phyloP scores from a whole-genome alignment of 2,113 vertebrate species.

The Pampusana beccarii region DNA sequence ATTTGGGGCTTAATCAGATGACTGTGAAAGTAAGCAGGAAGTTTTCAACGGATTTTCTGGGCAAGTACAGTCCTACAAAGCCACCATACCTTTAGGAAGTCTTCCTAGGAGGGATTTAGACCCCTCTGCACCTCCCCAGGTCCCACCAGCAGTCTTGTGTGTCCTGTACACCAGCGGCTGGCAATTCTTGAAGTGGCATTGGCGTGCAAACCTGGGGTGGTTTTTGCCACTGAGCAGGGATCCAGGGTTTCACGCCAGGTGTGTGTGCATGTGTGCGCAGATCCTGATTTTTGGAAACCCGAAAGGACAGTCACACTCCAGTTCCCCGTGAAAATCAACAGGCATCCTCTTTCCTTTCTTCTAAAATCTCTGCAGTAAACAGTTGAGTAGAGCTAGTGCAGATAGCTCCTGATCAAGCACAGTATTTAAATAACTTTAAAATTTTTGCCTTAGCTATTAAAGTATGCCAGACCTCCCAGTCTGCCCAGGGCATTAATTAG shows the following conservation, averaged over 20 bases:
- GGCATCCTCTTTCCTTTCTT: neutral
- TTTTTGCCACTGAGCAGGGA: neutral
- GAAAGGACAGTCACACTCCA: neutral
- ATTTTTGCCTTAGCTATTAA: neutral
- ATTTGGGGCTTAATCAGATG: neutral
- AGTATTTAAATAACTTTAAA: constrained; percentile 9
- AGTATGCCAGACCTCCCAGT: neutral
- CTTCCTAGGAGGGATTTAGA: neutral
- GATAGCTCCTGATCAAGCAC: neutral
- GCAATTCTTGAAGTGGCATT: neutral
- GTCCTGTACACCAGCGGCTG: neutral
- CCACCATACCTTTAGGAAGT: neutral
- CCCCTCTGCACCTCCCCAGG: neutral
- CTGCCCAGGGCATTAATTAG: constrained; percentile 44
- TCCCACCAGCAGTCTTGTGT: neutral
- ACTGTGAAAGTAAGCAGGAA: neutral
- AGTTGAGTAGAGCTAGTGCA: neutral
- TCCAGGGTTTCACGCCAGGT: accelerated
- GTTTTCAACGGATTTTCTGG: neutral
- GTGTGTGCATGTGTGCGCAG: neutral
- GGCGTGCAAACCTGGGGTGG: accelerated
- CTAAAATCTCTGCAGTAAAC: neutral
- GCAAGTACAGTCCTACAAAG: neutral
- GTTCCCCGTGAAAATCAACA: neutral
- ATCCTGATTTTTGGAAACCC: neutral